These are phyloP conservation scores for Cheilosia impressa DNA, from an alignment of 2,888 invertebrate genomes.

Conservation along the genomic window DNA sequence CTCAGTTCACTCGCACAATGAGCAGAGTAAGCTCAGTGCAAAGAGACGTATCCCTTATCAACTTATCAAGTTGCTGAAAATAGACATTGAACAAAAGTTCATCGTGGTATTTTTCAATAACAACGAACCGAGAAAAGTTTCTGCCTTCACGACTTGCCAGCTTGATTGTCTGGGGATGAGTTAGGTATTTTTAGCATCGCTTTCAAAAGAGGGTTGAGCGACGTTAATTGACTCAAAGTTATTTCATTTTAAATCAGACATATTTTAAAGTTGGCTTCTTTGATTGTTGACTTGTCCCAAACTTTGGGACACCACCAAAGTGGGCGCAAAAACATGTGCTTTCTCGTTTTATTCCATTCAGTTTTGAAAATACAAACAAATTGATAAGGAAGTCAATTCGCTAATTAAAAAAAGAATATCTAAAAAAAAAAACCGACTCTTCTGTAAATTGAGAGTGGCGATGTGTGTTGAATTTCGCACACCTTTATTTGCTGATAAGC, in stretches of 20 bases:
- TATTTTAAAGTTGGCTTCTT: background rate
- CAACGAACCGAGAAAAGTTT: conserved; percentile 25
- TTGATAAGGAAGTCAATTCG: conserved; percentile 23
- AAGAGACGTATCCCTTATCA: conserved; percentile 41
- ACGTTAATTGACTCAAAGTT: conserved; percentile 9
- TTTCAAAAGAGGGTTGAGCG: background rate
- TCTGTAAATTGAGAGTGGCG: background rate
- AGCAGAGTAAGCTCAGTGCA: conserved; percentile 2
- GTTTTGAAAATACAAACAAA: background rate
- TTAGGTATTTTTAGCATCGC: conserved; percentile 44
- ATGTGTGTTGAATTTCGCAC: conserved; percentile 14
- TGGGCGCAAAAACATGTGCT: background rate
- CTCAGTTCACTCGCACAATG: conserved; percentile 3
- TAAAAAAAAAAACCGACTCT: background rate
- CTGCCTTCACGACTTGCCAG: conserved; percentile 19
- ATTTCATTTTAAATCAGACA: background rate
- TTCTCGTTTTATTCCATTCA: background rate
- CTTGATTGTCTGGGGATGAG: conserved; percentile 31
- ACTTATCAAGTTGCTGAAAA: conserved; percentile 46
- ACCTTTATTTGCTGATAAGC: conserved; percentile 32
- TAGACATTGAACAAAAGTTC: conserved; percentile 52
- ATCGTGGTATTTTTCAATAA: conserved; percentile 29
- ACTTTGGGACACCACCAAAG: background rate
- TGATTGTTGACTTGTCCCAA: background rate
- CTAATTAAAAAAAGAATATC: conserved; percentile 8